Base-by-base conservation (phyloP, 92 coral and sea anemone species). In the Phymanthus crucifer region DNA sequence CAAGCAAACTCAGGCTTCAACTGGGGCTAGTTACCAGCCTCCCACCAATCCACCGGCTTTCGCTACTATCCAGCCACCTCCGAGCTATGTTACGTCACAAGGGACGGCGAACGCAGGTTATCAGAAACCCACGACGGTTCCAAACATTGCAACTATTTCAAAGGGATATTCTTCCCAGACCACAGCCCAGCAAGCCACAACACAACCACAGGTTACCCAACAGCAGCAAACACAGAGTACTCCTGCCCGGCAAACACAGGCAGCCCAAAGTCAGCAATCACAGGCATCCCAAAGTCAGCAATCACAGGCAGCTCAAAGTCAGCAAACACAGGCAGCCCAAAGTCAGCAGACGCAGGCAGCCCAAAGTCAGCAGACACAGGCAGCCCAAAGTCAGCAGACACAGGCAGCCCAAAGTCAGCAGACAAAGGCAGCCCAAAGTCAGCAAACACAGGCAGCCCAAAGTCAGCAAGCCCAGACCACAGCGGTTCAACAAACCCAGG, bases 111-210 rank as follows among this genome's bases (percentile, higher is more conserved):
- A 66, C 18, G 37, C 57, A 32, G 17, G 73, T 69, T 69, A 13
- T 69, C 80, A 27, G 48, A 32, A 34, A 35, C 54, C 76, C 16
- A 74, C 84, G 19, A 31, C 72, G 13, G 9, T 17, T 16, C 76
- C 32, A 48, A 50, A 34, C 12, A 8, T 77, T 32, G 75, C 76
- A 54, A 80, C 83, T 29, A 54, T 50, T 29, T 52, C 61, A 38
- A 48, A 83, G 32, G 75, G 79, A 52, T 67, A 36, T 33, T 83
- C 88, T 31, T 68, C 91, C 38, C 73, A 77, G 24, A 61, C 57
- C 14, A 64, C 74, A 36, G 67, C 76, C 48, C 65, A 73, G 32
- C 73, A 81, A 37, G 37, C 70, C n/a, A 45, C 50, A 40, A 71
- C 14, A n/a, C 32, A 71, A 23, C 21, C 74, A 70, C 43, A 35